A percentile compares a stretch with the other conserved stretches of the same genome.
Evolutionary conservation across 2,113 vertebrate species (phyloP).

Genomic region (Genyomyrus donnyi): DNA sequence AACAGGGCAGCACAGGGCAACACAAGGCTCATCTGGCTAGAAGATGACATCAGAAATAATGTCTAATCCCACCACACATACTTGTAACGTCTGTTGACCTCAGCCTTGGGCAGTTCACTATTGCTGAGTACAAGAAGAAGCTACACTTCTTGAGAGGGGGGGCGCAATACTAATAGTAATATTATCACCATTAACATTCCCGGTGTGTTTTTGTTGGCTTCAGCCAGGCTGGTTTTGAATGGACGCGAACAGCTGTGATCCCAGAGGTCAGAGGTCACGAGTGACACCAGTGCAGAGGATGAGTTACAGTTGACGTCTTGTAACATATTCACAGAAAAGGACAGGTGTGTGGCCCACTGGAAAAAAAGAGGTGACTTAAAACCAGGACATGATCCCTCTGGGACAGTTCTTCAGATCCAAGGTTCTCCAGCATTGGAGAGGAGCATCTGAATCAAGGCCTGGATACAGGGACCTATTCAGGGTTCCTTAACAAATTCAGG

Average conservation of each 20-base stretch:
- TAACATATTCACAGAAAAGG: constrained; percentile 1
- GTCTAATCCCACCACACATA: not conserved
- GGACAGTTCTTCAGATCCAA: not conserved
- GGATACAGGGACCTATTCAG: not conserved
- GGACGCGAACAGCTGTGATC: not conserved
- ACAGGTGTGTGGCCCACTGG: not conserved
- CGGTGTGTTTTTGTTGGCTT: not conserved
- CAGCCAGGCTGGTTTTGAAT: not conserved
- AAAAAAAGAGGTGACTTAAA: not conserved
- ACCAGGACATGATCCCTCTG: not conserved
- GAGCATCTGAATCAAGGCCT: not conserved
- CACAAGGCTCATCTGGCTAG: constrained; percentile 1
- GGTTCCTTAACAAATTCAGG: not conserved
- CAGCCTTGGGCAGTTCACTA: not conserved
- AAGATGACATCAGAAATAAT: constrained; percentile 1
- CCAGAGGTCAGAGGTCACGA: not conserved
- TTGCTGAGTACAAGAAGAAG: not conserved
- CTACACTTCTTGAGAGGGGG: not conserved
- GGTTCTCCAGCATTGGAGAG: not conserved
- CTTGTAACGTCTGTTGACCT: constrained; percentile 3
- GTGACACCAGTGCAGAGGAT: not conserved
- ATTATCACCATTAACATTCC: not conserved
- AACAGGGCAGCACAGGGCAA: not conserved
- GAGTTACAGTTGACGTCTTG: not conserved
- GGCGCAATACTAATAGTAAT: not conserved